Evolutionary conservation across 35 echinoderm and acorn worm genomes (phyloP), one percentile per base, ranked within the genome.

Genomic region (Apostichopus californicus): DNA sequence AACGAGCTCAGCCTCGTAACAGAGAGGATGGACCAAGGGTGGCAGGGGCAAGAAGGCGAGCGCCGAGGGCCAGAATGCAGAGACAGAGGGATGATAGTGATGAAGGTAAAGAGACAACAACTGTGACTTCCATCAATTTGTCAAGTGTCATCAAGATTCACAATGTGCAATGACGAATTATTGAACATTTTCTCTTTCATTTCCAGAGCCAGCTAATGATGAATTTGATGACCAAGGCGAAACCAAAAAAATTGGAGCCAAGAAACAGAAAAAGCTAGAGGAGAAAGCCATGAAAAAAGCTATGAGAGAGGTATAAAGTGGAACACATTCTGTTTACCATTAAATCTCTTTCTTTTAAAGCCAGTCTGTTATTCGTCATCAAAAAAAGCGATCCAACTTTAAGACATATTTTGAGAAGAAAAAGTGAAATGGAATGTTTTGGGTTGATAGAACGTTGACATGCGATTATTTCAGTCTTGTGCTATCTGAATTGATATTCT

Each of bases 181-280:
- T 61, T 12, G 7, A 12, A 12, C 8, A 21, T 81, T 55, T 81
- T 80, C 14, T 89, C 52, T 89, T 14, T 90, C 9, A 34, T 70
- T 80, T 80, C 5, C 24, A 71, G 77, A 23, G 70, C 34, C 34
- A 46, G 34, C 34, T 46, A 46, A 46, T 53, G 81, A 87, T 64
- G 84, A 92, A 66, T 83, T 90, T 90, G 77, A 90, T 89, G 94
- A 93, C 54, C 52, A 72, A 9, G 86, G 55, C 58, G 59, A 92
- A n/a, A 57, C 59, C 14, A 93, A 93, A 73, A 97, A 91, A 84
- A 95, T 97, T 34, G 96, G 96, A 89, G 87, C 93, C 53, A 97
- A 97, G 83, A 97, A 97, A 58, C 84, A 80, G 23, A 95, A 81
- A 64, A 97, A 97, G 78, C 81, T 95, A 11, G 96, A 97, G 79